These are phyloP conservation scores for Adoxophyes honmai DNA, from an alignment of 1,140 invertebrate species.

Conservation along the genomic window DNA sequence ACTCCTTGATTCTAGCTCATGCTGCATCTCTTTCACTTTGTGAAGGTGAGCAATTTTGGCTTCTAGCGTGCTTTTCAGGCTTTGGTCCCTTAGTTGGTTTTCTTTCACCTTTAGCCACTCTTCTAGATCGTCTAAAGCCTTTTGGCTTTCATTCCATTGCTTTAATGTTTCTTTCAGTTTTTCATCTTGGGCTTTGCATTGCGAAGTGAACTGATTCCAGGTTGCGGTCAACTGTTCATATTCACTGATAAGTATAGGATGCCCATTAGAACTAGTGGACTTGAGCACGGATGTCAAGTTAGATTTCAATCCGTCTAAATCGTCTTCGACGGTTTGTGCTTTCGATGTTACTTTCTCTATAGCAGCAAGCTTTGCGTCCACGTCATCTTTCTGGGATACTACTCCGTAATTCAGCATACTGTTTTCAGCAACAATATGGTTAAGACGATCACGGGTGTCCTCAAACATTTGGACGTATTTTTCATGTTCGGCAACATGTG, in stretches of 20 bases:
- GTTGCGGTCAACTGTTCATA: constrained; percentile 85
- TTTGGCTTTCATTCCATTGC: constrained; percentile 89
- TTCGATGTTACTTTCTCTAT: constrained; percentile 87
- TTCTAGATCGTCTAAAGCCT: constrained; percentile 85
- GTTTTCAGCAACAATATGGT: constrained; percentile 82
- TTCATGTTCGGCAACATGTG: constrained; percentile 89
- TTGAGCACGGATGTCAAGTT: constrained; percentile 85
- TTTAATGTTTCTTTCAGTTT: constrained; percentile 85
- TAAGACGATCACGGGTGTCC: constrained; percentile 85
- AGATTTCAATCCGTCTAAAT: constrained; percentile 83
- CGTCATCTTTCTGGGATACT: constrained; percentile 84
- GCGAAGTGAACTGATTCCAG: constrained; percentile 87
- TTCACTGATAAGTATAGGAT: constrained; percentile 84
- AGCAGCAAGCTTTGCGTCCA: constrained; percentile 84
- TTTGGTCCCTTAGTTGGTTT: constrained; percentile 91
- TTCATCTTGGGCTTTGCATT: constrained; percentile 82
- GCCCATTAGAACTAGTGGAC: constrained; percentile 88
- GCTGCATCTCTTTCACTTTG: constrained; percentile 86
- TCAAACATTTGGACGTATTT: constrained; percentile 87
- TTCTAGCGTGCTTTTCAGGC: constrained; percentile 89
- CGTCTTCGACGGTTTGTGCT: constrained; percentile 84
- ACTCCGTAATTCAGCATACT: constrained; percentile 82
- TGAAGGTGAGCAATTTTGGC: constrained; percentile 89
- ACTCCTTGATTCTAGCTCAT: constrained; percentile 85
- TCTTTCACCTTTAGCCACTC: constrained; percentile 92